Evolutionary conservation across 2,797 vertebrate genomes (phyloP), one percentile per base, ranked within the genome.

Genomic region (Sylvia borin): DNA sequence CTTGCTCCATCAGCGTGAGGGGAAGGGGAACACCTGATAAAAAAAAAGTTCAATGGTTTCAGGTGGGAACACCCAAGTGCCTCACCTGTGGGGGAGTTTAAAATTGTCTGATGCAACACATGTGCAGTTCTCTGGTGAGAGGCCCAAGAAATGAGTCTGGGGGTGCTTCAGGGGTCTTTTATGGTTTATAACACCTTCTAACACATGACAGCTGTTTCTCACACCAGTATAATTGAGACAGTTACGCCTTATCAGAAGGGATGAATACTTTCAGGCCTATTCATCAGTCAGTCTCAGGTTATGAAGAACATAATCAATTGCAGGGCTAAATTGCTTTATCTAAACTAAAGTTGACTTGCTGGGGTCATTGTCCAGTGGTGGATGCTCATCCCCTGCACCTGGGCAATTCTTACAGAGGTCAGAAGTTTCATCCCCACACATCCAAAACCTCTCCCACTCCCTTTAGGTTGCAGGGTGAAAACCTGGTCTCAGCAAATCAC

Each of bases 281-380:
- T 25, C 5, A 5, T 40, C 34, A 57, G 13, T 31, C 45, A 66
- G 53, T 53, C 16, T 20, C n/a, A 38, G 11, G 38, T 15, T 34
- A 38, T 31, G 29, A 53, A 14, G 47, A 27, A 16, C 8, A n/a
- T 5, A 47, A 24, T 20, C 47, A 48, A 36, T 36, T 36, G 36
- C 36, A 36, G 36, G 36, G 36, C 36, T 36, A 36, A 36, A 24
- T 5, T 8, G 22, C 13, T 48, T 61, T 61, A 42, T 27, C 10
- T 22, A 24, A 67, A 60, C 29, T 74, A 17, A 73, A n/a, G 5
- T 27, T 0, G 0, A 17, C 60, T 80, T 81, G 10, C 25, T 27
- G 32, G 1, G 0, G 25, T 26, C 42, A 42, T 24, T 0, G 0
- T 36, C 22, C 36, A 24, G 26, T 7, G 31, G 42, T 24, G 18